Evolutionary conservation across 2,113 vertebrate species (phyloP), one percentile per base, ranked within the genome.

Genomic region (Poeciliopsis occidentalis): DNA sequence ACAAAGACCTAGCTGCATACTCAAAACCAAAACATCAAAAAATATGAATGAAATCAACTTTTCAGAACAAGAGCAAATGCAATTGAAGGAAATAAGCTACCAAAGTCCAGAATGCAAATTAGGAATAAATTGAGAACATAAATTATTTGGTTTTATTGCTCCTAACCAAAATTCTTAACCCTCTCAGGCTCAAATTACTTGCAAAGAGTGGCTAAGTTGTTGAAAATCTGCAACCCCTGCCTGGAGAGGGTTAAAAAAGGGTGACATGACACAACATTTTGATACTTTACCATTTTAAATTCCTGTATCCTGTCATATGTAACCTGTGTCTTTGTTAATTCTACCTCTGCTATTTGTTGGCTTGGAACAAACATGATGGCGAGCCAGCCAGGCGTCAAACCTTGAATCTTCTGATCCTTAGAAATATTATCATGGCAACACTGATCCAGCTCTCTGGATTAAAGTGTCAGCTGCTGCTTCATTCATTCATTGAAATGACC

Each of bases 401-500:
- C 24, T 10, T 10, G 19, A 24, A 8, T 57, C 51, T 22, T 54
- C 19, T 54, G 22, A 54, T 54, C 19, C 17, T 57, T n/a, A n/a
- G 51, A 57, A 19, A 57, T n/a, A 8, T n/a, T 3, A 57, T 24
- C 19, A 24, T 24, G 24, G 22, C 51, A 8, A 22, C 51, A 2
- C 22, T 54, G 19, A 6, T 22, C 51, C 22, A 24, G 51, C 6
- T 54, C 51, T n/a, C 22, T 10, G 22, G 0, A 93, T 86, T 77
- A 95, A 95, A 0, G 94, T 78, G 95, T 92, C 88, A 95, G 93
- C 81, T 95, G 83, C n/a, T 93, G 92, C 11, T 94, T 92, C 39
- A 60, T 8, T n/a, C 78, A 72, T 64, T 80, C 69, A 82, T 24
- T 39, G 34, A n/a, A 24, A 66, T 67, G 60, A 61, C 57, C 74